These are phyloP conservation scores for Scaptodrosophila lebanonensis DNA, from an alignment of 1,140 invertebrate species.

Conservation along the genomic window DNA sequence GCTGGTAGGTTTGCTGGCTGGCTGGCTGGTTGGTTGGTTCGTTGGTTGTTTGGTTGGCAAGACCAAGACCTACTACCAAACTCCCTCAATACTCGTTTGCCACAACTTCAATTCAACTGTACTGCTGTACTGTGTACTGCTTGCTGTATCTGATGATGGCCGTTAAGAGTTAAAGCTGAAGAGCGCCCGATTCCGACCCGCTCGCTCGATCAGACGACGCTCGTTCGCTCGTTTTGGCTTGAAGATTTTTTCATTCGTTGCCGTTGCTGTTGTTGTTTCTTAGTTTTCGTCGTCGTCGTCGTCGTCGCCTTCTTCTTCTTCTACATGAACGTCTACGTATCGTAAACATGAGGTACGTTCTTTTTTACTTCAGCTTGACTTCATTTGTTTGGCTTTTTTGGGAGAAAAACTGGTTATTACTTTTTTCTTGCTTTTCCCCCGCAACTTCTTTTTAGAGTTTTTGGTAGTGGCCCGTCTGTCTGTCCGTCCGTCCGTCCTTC, in stretches of 20 bases:
- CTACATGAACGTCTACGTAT: too few species aligned
- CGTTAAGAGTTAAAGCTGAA: constrained; percentile 65
- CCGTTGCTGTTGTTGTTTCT: too few species aligned
- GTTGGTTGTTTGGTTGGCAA: too few species aligned
- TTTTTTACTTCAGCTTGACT: constrained; percentile 59
- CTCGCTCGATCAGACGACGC: constrained; percentile 32
- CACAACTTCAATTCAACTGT: constrained; percentile 68
- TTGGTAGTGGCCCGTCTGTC: constrained; percentile 8
- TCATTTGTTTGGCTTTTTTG: constrained; percentile 75
- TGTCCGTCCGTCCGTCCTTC: constrained; percentile 25
- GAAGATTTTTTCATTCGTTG: too few species aligned
- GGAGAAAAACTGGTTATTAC: constrained; percentile 75
- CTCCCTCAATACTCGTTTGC: constrained; percentile 68
- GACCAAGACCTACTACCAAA: constrained; percentile 40
- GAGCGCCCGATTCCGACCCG: constrained; percentile 63
- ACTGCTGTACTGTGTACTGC: constrained; percentile 26
- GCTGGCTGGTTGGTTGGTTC: too few species aligned
- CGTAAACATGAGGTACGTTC: constrained; percentile 72
- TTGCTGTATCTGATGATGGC: constrained; percentile 70
- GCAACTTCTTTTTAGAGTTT: constrained; percentile 37
- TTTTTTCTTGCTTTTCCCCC: constrained; percentile 51
- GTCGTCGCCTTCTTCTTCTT: constrained; percentile 18
- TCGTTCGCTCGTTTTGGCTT: constrained; percentile 32
- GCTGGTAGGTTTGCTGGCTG: too few species aligned
- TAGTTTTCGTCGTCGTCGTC: too few species aligned